Evolutionary conservation across 2,113 vertebrate genomes (phyloP).

Genomic region (Pseudonaja textilis): DNA sequence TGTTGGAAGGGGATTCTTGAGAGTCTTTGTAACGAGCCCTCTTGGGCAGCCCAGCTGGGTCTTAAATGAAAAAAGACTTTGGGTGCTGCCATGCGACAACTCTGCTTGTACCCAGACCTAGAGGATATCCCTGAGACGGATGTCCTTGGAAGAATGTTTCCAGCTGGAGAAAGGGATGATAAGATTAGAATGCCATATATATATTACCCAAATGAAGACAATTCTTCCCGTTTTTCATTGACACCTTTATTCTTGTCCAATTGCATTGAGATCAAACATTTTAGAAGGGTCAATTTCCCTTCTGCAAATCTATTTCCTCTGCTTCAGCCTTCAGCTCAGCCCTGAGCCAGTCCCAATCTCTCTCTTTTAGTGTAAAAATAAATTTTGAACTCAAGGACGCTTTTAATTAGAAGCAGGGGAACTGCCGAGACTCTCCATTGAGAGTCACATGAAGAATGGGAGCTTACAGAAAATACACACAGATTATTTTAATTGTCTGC

Average conservation of each 20-base stretch:
- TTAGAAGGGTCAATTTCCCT: not conserved
- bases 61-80: not conserved
- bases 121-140: no score
- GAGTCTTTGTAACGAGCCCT: not conserved
- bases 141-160: not conserved
- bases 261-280: not conserved
- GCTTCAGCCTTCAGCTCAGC: not conserved
- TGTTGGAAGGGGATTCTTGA: not conserved
- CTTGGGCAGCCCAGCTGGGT: not conserved
- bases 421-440: not conserved
- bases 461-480: slow-evolving; percentile 12
- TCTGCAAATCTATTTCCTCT: not conserved
- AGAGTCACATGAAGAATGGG: not conserved
- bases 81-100: not conserved
- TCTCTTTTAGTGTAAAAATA: not conserved
- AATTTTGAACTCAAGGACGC: not conserved
- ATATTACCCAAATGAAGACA: not conserved
- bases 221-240: not conserved
- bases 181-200: not conserved
- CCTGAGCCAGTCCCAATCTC: not conserved
- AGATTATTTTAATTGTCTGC: slow-evolving; percentile 42
- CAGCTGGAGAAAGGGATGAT: not conserved
- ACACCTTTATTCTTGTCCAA: not conserved
- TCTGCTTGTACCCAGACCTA: not conserved
- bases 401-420: slow-evolving; percentile 25